These are phyloP conservation scores for Sporophila hypoxantha DNA, from an alignment of 2,113 vertebrate species.

Conservation along the genomic window DNA sequence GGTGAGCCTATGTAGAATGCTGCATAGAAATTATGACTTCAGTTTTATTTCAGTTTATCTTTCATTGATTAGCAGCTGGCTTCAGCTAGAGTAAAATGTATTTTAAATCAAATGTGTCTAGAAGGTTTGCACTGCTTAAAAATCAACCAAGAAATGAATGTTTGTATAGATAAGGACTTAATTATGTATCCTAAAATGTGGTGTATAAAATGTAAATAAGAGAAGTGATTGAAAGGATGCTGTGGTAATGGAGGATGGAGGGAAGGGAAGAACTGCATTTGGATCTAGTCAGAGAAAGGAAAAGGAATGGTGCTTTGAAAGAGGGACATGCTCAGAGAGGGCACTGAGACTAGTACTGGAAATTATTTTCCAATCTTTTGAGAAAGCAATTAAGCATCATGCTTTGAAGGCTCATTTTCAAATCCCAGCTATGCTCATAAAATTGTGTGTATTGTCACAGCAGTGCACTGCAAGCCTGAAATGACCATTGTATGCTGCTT, in stretches of 20 bases:
- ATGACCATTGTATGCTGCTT: not conserved
- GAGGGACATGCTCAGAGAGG: not conserved
- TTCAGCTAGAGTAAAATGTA: conserved; percentile 26
- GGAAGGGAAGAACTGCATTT: not conserved
- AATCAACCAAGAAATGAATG: conserved; percentile 37
- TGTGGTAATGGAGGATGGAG: not conserved
- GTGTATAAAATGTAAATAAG: conserved; percentile 20
- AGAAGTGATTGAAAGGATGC: conserved; percentile 21
- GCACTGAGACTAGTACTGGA: not conserved
- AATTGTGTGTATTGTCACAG: not conserved
- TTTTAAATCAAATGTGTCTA: conserved; percentile 39
- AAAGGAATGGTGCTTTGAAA: not conserved
- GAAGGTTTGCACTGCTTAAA: conserved; percentile 35
- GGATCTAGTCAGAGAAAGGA: not conserved
- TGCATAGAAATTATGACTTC: not conserved
- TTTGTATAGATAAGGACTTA: conserved; percentile 48
- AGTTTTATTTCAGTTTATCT: conserved; percentile 37
- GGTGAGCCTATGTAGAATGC: not conserved
- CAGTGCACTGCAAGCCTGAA: not conserved
- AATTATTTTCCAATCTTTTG: conserved; percentile 8
- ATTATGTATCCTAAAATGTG: conserved; percentile 26
- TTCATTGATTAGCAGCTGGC: conserved; percentile 45
- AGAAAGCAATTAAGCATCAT: conserved; percentile 14
- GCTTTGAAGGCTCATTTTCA: not conserved
- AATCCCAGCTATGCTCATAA: not conserved